Conservation (phyloP, 2,888 invertebrate species). For the Tachystola acroxantha region DNA sequence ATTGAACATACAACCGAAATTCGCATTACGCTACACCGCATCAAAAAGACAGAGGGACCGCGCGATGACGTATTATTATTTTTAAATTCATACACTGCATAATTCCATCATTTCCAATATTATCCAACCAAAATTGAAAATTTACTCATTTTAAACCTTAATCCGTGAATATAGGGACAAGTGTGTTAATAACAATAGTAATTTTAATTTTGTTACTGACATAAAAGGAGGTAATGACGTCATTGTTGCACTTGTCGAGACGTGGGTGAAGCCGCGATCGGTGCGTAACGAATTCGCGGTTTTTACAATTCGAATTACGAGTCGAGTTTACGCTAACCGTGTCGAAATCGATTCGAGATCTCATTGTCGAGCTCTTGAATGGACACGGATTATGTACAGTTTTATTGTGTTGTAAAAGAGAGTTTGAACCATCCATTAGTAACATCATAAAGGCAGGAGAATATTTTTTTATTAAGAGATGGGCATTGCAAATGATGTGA, state of each 20-base stretch:
- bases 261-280: constrained; percentile 51
- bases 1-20: constrained; percentile 60
- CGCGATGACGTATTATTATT: constrained; percentile 68
- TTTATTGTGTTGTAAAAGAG: not conserved
- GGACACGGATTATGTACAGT: not conserved
- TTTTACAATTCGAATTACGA: constrained; percentile 62
- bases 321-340: constrained; percentile 38
- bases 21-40: constrained; percentile 53
- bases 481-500: too few species aligned
- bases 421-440: too few species aligned
- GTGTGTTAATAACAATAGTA: not conserved
- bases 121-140: too few species aligned
- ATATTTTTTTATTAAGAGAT: too few species aligned
- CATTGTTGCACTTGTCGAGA: constrained; percentile 60
- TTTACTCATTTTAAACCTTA: constrained; percentile 1
- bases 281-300: constrained; percentile 61
- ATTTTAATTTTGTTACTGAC: constrained; percentile 9
- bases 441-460: too few species aligned
- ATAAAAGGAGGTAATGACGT: constrained; percentile 41
- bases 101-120: constrained; percentile 14
- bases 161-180: not conserved
- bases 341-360: constrained; percentile 24
- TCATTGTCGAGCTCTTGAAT: constrained; percentile 6
- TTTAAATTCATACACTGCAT: constrained; percentile 63
- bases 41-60: constrained; percentile 66